A percentile compares a stretch with the other conserved stretches of the same genome.
These are phyloP conservation scores for Motacilla tschutschensis DNA, from an alignment of 2,113 vertebrate species.

Conservation along the genomic window DNA sequence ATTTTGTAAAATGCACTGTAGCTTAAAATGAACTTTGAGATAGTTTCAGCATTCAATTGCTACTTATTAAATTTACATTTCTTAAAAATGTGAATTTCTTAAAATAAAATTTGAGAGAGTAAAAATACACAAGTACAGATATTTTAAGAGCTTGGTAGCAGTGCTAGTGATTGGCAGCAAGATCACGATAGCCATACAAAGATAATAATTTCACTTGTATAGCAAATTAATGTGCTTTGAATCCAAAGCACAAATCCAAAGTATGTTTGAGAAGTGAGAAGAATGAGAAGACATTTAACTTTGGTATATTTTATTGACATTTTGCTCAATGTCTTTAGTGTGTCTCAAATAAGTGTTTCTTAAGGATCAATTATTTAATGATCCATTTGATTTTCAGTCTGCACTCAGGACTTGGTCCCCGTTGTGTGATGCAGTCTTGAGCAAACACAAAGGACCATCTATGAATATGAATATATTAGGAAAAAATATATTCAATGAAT, in stretches of 20 bases:
- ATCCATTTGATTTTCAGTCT: not conserved
- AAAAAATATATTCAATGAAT: not conserved
- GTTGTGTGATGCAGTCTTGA: not conserved
- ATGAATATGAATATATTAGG: not conserved
- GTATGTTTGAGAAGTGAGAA: not conserved
- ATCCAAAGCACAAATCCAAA: not conserved
- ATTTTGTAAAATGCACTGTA: not conserved
- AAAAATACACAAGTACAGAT: not conserved
- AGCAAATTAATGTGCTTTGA: not conserved
- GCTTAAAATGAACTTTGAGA: not conserved
- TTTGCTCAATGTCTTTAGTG: not conserved
- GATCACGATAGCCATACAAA: not conserved
- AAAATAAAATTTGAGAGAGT: not conserved
- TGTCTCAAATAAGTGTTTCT: not conserved
- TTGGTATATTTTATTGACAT: not conserved
- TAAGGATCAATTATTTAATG: not conserved
- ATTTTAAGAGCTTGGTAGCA: not conserved
- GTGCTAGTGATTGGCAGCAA: not conserved
- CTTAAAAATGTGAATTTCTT: not conserved
- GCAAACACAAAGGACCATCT: not conserved
- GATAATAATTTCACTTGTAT: not conserved
- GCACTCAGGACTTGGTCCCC: not conserved
- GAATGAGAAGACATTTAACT: not conserved
- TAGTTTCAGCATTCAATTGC: not conserved
- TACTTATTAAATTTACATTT: not conserved